Base-by-base conservation (phyloP, 2,888 invertebrate species). In the Ennomos fuscantarius region DNA sequence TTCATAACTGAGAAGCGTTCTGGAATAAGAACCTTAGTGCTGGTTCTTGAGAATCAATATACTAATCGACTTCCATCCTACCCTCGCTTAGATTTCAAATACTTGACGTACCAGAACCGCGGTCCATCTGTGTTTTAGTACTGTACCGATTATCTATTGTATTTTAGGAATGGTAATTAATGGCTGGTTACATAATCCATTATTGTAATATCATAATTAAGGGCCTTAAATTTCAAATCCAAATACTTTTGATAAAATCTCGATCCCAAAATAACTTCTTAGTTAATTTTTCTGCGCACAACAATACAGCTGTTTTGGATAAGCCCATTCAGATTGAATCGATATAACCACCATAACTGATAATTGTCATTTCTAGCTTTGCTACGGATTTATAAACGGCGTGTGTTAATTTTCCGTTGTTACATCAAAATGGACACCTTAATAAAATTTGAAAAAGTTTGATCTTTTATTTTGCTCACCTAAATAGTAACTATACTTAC, bases 361-460 rank as follows among this genome's bases (percentile, higher is more conserved):
- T 84, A 83, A 79, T 79, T 72, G 72, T 78, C 70, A 76, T 70
- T 74, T 78, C 82, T 89, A 89, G 90, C 89, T 89, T 91, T 89
- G 89, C 89, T 91, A 90, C 87, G 80, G 84, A 80, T 87, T 85
- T 84, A 73, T 85, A 84, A 15, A 83, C 83, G 87, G 87, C 81
- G 83, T 81, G 83, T 86, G 80, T 84, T 81, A 65, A 79, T 82
- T 86, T 88, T 87, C 82, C 76, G 84, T 89, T 88, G 84, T 88
- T 82, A 84, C 79, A 81, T 82, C 74, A 80, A 84, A 86, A 86
- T 85, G 85, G 82, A 89, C 88, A 89, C 85, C 80, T 86, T 78
- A 90, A 88, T 89, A 87, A 89, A 87, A 76, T 76, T 77, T 79
- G 69, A 78, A 85, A 87, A 87, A 78, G 56, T 54, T 65, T 46